Conservation (phyloP, 2,113 vertebrate genomes). For the Oxygymnocypris stewartii region DNA sequence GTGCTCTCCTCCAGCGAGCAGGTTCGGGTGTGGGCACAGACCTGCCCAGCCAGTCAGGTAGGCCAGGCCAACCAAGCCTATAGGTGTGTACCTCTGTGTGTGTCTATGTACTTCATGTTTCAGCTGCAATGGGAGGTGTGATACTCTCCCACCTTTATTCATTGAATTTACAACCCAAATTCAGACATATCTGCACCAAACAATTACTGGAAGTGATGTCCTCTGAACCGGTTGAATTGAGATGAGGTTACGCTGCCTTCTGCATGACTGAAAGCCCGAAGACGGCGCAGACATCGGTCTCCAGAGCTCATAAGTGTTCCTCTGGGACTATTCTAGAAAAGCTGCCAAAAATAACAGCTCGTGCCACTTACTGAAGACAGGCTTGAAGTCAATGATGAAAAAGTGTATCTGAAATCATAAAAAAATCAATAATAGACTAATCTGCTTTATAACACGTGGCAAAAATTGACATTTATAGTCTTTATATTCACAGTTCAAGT, state of each 20-base stretch:
- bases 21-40: constrained; percentile 48
- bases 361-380: not conserved
- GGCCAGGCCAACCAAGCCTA: constrained; percentile 62
- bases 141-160: constrained; percentile 9
- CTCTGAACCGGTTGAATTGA: not conserved
- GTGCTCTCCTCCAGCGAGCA: constrained; percentile 42
- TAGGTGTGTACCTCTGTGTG: constrained; percentile 55
- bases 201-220: constrained; percentile 1
- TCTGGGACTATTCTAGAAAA: not conserved
- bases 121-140: not conserved
- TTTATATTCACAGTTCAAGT: too few relatives aligned
- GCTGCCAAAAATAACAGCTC: not conserved
- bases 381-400: not conserved
- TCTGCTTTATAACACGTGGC: too few relatives aligned
- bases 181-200: not conserved
- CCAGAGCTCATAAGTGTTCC: not conserved
- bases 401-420: not conserved
- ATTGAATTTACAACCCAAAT: not conserved
- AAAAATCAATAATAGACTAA: not conserved
- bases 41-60: constrained; percentile 69
- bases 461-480: too few relatives aligned
- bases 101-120: constrained; percentile 29
- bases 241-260: too few relatives aligned
- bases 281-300: not conserved
- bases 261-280: not conserved